These are phyloP conservation scores for Sapajus apella DNA, from an alignment of 2,113 vertebrate genomes.

Conservation along the genomic window DNA sequence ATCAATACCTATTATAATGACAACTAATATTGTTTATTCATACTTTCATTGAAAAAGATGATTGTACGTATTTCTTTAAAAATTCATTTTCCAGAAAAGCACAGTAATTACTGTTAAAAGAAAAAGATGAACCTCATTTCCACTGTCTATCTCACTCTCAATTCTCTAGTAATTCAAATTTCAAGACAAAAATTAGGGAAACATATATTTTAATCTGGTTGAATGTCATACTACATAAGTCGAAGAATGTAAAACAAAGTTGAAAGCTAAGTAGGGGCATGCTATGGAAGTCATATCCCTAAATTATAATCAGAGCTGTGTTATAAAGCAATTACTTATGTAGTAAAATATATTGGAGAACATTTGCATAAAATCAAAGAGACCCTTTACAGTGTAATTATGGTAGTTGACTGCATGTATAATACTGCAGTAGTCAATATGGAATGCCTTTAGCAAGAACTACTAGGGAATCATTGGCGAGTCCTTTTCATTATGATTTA, in stretches of 20 bases:
- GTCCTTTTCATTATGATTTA: not conserved
- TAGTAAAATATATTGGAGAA: conserved; percentile 17
- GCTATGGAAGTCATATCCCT: not conserved
- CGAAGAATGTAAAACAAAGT: not conserved
- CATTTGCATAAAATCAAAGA: not conserved
- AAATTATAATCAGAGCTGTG: not conserved
- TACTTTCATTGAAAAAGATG: not conserved
- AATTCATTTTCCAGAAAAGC: not conserved
- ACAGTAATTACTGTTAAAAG: not conserved
- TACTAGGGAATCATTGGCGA: not conserved
- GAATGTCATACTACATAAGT: not conserved
- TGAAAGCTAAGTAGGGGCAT: not conserved
- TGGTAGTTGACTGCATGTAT: not conserved
- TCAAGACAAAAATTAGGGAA: conserved; percentile 5
- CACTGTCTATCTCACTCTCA: not conserved
- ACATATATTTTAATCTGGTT: not conserved
- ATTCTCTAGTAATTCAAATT: not conserved
- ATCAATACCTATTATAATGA: not conserved
- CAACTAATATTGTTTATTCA: not conserved
- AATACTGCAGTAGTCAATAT: not conserved
- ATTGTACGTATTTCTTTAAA: not conserved
- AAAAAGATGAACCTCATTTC: not conserved
- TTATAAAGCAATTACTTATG: not conserved
- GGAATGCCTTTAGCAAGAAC: not conserved
- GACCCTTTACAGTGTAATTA: not conserved